These are phyloP conservation scores for Acanthoscelides obtectus DNA, from an alignment of 2,888 invertebrate genomes.

Conservation along the genomic window DNA sequence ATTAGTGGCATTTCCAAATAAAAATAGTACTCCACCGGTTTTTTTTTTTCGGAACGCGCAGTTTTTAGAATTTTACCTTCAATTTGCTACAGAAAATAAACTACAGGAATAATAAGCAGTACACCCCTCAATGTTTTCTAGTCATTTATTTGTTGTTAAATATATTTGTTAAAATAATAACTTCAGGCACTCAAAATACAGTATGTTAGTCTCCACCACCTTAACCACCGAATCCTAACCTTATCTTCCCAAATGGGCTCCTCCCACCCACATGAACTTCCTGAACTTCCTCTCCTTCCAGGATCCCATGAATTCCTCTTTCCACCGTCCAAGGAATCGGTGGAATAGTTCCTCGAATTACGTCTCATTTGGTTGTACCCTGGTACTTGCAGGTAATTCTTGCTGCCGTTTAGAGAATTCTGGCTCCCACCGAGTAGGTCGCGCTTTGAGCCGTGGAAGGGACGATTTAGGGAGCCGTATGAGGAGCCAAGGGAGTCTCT, in stretches of 20 bases:
- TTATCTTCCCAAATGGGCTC: slow-evolving; percentile 58
- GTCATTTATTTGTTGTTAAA: slow-evolving; percentile 1
- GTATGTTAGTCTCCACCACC: slow-evolving; percentile 17
- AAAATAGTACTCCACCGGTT: too few relatives aligned
- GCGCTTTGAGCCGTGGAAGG: slow-evolving; percentile 32
- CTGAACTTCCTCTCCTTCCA: slow-evolving; percentile 59
- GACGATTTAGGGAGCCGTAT: slow-evolving; percentile 37
- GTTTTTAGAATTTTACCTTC: too few relatives aligned
- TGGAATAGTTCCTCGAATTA: slow-evolving; percentile 55
- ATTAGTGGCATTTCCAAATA: too few relatives aligned
- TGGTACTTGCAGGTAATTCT: slow-evolving; percentile 46
- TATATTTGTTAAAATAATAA: background rate
- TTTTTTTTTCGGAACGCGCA: too few relatives aligned
- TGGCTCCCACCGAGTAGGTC: slow-evolving; percentile 35
- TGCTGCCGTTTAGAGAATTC: slow-evolving; percentile 32
- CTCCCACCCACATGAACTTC: slow-evolving; percentile 54
- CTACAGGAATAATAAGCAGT: too few relatives aligned
- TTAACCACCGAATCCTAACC: slow-evolving; percentile 13
- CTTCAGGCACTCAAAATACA: too few relatives aligned
- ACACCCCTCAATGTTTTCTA: too few relatives aligned
- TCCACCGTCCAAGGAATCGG: slow-evolving; percentile 66
- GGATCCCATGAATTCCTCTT: slow-evolving; percentile 64
- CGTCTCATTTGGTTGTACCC: slow-evolving; percentile 48
- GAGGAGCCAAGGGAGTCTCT: slow-evolving; percentile 48
- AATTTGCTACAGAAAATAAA: too few relatives aligned